phyloP scores from a whole-genome alignment of 2,888 invertebrate genomes.

The Eurytoma californica region DNA sequence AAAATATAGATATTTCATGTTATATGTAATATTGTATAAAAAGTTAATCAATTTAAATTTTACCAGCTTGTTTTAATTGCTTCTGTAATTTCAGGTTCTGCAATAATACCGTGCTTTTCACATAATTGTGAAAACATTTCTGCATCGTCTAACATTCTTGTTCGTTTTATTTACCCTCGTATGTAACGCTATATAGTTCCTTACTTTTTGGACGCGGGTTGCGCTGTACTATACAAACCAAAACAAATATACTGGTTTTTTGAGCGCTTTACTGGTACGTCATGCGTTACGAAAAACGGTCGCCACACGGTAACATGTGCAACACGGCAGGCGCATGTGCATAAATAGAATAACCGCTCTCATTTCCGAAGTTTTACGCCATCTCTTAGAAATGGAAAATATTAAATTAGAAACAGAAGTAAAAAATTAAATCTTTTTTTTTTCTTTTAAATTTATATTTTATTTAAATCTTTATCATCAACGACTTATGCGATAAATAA shows the following conservation, averaged over 20 bases:
- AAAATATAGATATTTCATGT: constrained; percentile 12
- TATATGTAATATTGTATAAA: too few relatives aligned
- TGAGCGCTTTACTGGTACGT: neutral
- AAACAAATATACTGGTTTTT: constrained; percentile 43
- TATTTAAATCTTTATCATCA: constrained; percentile 18
- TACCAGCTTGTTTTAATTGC: constrained; percentile 67
- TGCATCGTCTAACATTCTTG: constrained; percentile 61
- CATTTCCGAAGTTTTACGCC: constrained; percentile 1
- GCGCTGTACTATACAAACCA: constrained; percentile 42
- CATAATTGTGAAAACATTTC: constrained; percentile 67
- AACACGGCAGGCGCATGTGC: too few relatives aligned
- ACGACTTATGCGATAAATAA: neutral
- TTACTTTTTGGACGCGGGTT: too few relatives aligned
- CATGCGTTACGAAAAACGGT: too few relatives aligned
- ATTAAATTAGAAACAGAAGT: neutral
- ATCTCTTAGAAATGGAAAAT: constrained; percentile 7
- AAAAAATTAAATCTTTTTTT: neutral
- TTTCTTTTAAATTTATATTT: neutral
- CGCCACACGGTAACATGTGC: too few relatives aligned
- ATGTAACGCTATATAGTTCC: too few relatives aligned
- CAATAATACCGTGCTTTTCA: constrained; percentile 63
- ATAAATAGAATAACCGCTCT: too few relatives aligned
- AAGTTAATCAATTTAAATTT: constrained; percentile 24
- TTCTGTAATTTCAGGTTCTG: constrained; percentile 64
- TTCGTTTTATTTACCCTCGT: neutral